Evolutionary conservation across 1,140 invertebrate genomes (phyloP), one percentile per base, ranked within the genome.

Genomic region (Aphelenchoides fujianensis): DNA sequence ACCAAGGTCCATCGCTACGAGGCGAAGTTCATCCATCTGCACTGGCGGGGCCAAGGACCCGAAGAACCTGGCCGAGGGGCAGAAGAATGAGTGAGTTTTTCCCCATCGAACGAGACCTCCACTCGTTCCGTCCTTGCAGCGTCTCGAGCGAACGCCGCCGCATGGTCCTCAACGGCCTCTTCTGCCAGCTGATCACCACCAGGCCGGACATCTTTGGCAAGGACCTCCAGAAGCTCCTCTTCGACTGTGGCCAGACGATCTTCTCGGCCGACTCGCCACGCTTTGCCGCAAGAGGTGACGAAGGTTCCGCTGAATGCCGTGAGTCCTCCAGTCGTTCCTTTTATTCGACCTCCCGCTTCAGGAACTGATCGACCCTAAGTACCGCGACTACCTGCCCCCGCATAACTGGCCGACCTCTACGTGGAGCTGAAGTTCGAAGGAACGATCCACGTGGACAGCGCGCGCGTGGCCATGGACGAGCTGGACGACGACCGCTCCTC

Each of bases 71-170:
- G 41, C 41, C 23, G 41, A 48, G 41, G 41, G 41, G 23, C 41
- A 16, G 12, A 48, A 48, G 23, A 48, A 48, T 48, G 41, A 48
- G 41, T 48, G 12, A 48, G 41, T n/a, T n/a, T n/a, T 48, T 48
- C 23, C n/a, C n/a, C n/a, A n/a, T 12, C 41, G 23, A 48, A 23
- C 23, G 12, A 23, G 23, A 48, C 23, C 12, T 23, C 12, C 23
- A 48, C 23, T 48, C 41, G 23, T 48, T 48, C 12, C 41, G 41
- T 12, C 12, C 23, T 48, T 48, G 12, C 23, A 48, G 41, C 19
- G 55, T 59, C 5, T 27, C 55, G 34, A 59, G 12, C 34, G 55
- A 59, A 59, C 5, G 23, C 12, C 55, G 55, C 23, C 55, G 55
- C 34, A 7, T 19, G 28, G 5, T 59, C 5, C 55, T 59, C 5